Percentiles rank a stretch among this genome's conserved stretches.
phyloP scores from a whole-genome alignment of 1,140 invertebrate species.

The Lordiphosa mommai region DNA sequence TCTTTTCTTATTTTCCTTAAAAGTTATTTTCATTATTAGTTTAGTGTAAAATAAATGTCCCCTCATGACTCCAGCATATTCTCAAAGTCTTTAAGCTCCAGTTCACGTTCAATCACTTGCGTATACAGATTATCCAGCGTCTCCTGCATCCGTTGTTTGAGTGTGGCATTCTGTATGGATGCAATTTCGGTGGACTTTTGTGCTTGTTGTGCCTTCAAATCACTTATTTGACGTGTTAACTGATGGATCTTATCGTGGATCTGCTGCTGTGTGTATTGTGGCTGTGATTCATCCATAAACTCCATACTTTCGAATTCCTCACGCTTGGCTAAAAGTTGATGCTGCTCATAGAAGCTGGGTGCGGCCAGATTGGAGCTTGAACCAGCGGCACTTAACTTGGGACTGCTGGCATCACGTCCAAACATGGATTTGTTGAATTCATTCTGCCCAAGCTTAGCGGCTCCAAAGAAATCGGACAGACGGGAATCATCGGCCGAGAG shows the following conservation, averaged over 20 bases:
- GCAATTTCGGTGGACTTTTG: constrained; percentile 91
- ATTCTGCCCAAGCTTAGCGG: constrained; percentile 55
- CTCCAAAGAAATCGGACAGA: constrained; percentile 84
- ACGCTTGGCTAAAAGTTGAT: constrained; percentile 42
- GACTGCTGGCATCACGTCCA: constrained; percentile 45
- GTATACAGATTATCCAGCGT: constrained; percentile 88
- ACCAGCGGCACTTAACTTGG: constrained; percentile 53
- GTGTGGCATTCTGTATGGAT: constrained; percentile 91
- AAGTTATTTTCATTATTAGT: too few relatives aligned
- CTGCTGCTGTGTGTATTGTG: constrained; percentile 76
- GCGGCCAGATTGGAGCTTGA: constrained; percentile 71
- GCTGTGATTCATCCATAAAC: constrained; percentile 52
- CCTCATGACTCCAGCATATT: constrained; percentile 56
- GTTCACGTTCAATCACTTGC: constrained; percentile 89
- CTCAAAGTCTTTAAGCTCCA: constrained; percentile 81
- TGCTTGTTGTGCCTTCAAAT: constrained; percentile 85
- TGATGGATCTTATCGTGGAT: constrained; percentile 82
- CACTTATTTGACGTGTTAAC: constrained; percentile 85
- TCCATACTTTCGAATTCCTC: constrained; percentile 67
- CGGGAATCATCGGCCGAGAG: constrained; percentile 88
- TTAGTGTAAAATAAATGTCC: neutral
- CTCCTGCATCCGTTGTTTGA: constrained; percentile 90
- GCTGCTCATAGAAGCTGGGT: constrained; percentile 59
- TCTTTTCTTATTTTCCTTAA: too few relatives aligned
- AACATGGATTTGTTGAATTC: constrained; percentile 70